phyloP scores from a whole-genome alignment of 2,888 invertebrate genomes.

The Spatulosminthurus flaviceps region DNA sequence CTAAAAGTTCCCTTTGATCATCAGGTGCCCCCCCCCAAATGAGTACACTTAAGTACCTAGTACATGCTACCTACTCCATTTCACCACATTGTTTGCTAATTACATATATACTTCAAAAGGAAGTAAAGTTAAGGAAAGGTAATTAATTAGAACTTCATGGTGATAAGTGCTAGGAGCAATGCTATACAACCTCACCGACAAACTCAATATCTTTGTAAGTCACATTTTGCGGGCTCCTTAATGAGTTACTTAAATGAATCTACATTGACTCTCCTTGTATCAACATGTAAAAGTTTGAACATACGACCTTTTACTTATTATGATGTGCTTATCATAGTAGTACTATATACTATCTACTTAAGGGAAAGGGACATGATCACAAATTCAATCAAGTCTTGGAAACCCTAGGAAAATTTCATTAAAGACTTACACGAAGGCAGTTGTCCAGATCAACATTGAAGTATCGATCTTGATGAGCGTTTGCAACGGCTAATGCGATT shows the following conservation, averaged over 20 bases:
- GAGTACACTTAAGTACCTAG: no score
- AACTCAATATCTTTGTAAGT: neutral
- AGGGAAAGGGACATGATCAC: neutral
- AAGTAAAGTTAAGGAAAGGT: neutral
- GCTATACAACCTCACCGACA: no score
- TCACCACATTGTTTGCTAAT: no score
- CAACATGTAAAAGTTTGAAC: no score
- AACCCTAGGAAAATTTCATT: constrained; percentile 6
- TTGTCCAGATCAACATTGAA: constrained; percentile 82
- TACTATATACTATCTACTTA: neutral
- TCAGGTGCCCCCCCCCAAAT: no score
- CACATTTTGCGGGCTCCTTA: neutral
- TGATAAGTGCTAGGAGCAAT: no score
- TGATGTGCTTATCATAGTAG: neutral
- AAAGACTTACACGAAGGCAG: constrained; percentile 59
- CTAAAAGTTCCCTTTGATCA: no score
- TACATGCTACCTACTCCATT: no score
- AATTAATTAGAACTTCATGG: no score
- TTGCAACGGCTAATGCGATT: constrained; percentile 88
- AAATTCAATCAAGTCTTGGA: neutral
- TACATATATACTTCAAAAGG: neutral
- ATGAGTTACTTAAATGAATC: neutral
- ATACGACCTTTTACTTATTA: neutral
- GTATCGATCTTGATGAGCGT: constrained; percentile 91
- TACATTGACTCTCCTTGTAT: neutral